These are phyloP conservation scores for Pocillopora verrucosa DNA, from an alignment of 64 coral and sea anemone species.

Conservation along the genomic window DNA sequence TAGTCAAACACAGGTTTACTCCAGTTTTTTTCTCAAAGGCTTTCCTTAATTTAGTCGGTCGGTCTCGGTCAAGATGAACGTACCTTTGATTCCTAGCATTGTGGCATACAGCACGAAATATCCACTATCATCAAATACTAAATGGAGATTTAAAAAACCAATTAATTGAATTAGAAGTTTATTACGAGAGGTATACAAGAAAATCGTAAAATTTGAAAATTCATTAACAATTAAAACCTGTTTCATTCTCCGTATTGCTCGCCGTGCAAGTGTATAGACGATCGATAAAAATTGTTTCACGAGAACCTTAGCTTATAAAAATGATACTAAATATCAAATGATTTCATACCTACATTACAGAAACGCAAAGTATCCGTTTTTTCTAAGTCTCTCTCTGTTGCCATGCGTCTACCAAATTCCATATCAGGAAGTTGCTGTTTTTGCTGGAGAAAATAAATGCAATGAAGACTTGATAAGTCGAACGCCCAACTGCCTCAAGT, in stretches of 20 bases:
- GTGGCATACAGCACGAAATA: slow-evolving; percentile 92
- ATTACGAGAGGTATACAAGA: background rate
- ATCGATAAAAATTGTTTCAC: too few species aligned
- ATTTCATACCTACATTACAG: slow-evolving; percentile 84
- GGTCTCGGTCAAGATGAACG: background rate
- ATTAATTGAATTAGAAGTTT: background rate
- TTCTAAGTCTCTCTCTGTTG: slow-evolving; percentile 93
- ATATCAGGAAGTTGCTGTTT: slow-evolving; percentile 95
- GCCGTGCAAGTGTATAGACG: too few species aligned
- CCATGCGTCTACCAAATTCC: slow-evolving; percentile 97
- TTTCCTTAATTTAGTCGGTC: too few species aligned
- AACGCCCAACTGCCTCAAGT: background rate
- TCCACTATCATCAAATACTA: slow-evolving; percentile 99
- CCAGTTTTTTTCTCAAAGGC: too few species aligned
- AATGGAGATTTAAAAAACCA: background rate
- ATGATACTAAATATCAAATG: background rate
- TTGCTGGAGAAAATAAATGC: slow-evolving; percentile 49
- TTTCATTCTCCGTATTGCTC: too few species aligned
- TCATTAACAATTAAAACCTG: too few species aligned
- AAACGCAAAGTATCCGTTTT: slow-evolving; percentile 89
- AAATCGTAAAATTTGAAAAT: too few species aligned
- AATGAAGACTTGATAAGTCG: background rate
- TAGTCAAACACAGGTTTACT: too few species aligned
- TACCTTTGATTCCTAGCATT: slow-evolving; percentile 96
- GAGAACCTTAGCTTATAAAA: too few species aligned